Evolutionary conservation across 2,797 vertebrate species (phyloP).

Genomic region (Neosilurus hyrtlii): DNA sequence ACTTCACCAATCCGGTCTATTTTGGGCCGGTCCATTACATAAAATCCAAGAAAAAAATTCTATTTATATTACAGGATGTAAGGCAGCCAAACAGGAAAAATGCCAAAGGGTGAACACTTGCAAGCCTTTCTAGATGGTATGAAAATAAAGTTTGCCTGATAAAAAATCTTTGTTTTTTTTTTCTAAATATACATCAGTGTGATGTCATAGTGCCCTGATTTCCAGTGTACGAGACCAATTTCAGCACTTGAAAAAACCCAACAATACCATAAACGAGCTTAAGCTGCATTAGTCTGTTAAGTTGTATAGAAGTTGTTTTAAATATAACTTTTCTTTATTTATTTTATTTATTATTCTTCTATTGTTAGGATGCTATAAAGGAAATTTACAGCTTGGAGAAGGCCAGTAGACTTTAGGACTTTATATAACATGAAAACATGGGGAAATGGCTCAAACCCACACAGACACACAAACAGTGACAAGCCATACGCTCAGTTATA

Average conservation of each 20-base stretch:
- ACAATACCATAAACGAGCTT: background rate
- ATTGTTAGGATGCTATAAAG: background rate
- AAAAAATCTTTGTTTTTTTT: background rate
- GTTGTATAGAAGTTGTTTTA: background rate
- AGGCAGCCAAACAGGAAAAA: too few species aligned
- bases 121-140: too few species aligned
- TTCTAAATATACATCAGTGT: background rate
- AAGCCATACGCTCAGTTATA: constrained; percentile 48
- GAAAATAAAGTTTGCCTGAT: constrained; percentile 49
- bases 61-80: too few species aligned
- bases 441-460: background rate
- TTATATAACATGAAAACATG: background rate
- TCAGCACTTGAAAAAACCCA: background rate
- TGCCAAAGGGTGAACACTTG: too few species aligned
- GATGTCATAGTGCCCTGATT: background rate
- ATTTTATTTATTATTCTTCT: background rate
- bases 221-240: background rate
- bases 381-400: background rate
- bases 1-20: too few species aligned
- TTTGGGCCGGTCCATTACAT: too few species aligned
- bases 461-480: constrained; percentile 2
- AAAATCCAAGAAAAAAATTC: too few species aligned
- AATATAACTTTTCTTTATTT: background rate
- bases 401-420: background rate
- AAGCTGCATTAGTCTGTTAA: background rate